Conservation (phyloP, 1,140 invertebrate genomes). For the Heliothis subflexa region DNA sequence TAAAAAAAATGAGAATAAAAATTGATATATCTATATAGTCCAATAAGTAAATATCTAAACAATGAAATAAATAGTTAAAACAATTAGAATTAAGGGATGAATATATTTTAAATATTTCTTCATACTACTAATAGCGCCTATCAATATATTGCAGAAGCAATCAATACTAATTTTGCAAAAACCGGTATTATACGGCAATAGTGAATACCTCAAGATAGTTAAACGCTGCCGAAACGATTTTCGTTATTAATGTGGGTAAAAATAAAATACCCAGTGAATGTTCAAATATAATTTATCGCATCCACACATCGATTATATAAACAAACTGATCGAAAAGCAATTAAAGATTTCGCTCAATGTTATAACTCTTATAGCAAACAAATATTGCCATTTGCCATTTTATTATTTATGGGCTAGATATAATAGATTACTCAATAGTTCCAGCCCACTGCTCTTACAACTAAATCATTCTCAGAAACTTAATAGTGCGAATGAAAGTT, state of each 20-base stretch:
- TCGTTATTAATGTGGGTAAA: conserved; percentile 27
- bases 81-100: no score
- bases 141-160: background rate
- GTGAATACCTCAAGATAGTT: conserved; percentile 30
- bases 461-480: conserved; percentile 48
- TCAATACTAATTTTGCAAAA: background rate
- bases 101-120: no score
- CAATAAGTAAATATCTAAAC: no score
- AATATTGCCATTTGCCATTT: conserved; percentile 44
- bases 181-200: conserved; percentile 3
- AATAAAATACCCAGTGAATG: conserved; percentile 37
- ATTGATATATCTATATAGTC: no score
- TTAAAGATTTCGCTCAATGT: conserved; percentile 45
- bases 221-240: conserved; percentile 23
- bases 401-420: conserved; percentile 45
- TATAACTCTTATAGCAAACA: conserved; percentile 45
- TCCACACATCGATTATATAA: conserved; percentile 43
- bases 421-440: conserved; percentile 47
- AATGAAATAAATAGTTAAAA: no score
- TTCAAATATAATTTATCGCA: conserved; percentile 41
- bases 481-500: conserved; percentile 50
- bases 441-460: conserved; percentile 34
- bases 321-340: conserved; percentile 44
- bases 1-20: no score
- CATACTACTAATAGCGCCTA: no score